Evolutionary conservation across 2,113 vertebrate species (phyloP).

Genomic region (Chlamydotis undulata): DNA sequence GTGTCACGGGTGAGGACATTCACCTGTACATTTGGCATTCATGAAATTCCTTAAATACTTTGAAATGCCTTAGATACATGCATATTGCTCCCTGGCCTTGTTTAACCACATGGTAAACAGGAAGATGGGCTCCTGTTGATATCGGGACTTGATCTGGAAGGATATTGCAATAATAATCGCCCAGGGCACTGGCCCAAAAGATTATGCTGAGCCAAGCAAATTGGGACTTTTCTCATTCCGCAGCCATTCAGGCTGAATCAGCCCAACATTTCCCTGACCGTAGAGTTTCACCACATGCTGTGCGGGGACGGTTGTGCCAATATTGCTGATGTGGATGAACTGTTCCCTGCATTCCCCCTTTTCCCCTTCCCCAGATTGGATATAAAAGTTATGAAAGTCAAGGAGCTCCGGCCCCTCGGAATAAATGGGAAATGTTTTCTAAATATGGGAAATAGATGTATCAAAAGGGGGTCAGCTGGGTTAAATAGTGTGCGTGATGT

Average conservation of each 20-base stretch:
- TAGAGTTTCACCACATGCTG: neutral
- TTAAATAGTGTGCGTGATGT: neutral
- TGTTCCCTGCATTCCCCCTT: accelerated
- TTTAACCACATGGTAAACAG: neutral
- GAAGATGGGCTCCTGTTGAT: neutral
- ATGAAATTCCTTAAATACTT: neutral
- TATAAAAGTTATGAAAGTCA: neutral
- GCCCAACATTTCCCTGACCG: neutral
- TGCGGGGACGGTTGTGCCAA: neutral
- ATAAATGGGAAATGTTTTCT: neutral
- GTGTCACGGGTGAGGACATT: neutral
- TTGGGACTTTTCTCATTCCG: neutral
- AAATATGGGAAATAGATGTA: neutral
- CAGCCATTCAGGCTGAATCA: neutral
- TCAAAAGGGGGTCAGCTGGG: neutral
- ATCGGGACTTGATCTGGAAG: slow-evolving; percentile 5
- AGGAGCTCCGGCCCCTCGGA: neutral
- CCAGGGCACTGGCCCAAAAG: neutral
- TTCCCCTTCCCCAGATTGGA: neutral
- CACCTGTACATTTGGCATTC: neutral
- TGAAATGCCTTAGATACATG: neutral
- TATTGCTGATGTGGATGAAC: neutral
- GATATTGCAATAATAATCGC: neutral
- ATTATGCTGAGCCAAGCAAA: neutral
- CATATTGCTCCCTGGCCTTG: neutral